Conservation (phyloP, 2,888 invertebrate genomes). For the Amphipyra tragopoginis region DNA sequence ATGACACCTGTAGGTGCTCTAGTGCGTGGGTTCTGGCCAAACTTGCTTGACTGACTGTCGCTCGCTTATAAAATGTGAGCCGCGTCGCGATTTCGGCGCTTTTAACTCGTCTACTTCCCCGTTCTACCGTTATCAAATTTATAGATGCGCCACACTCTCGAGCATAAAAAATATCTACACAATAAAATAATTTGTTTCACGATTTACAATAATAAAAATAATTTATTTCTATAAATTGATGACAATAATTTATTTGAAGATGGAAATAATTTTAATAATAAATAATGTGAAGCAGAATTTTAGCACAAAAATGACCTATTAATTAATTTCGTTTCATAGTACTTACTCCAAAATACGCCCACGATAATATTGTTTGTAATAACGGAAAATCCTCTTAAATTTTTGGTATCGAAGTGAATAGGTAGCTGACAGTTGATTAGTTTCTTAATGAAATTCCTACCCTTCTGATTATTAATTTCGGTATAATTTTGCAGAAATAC, state of each 20-base stretch:
- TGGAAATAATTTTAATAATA: background rate
- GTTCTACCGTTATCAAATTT: background rate
- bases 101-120: conserved; percentile 7
- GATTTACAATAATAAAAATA: background rate
- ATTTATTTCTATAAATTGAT: background rate
- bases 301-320: background rate
- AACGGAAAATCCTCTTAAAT: conserved; percentile 46
- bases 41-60: conserved; percentile 22
- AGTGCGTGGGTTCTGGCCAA: conserved; percentile 28
- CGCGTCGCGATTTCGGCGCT: conserved; percentile 12
- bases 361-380: conserved; percentile 40
- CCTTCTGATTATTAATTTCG: conserved; percentile 43
- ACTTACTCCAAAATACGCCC: conserved; percentile 17
- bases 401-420: conserved; percentile 52
- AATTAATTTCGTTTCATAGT: conserved; percentile 17
- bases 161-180: background rate
- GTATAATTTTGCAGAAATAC: conserved; percentile 29
- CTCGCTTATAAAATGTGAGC: conserved; percentile 43
- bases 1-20: conserved; percentile 56
- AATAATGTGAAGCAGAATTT: background rate
- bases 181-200: background rate
- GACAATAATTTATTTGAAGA: background rate
- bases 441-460: conserved; percentile 64
- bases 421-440: conserved; percentile 62
- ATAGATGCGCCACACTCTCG: background rate